Percentiles rank a stretch among this genome's conserved stretches.
phyloP scores from a whole-genome alignment of 2,888 invertebrate genomes.

The Orchesella flavescens region DNA sequence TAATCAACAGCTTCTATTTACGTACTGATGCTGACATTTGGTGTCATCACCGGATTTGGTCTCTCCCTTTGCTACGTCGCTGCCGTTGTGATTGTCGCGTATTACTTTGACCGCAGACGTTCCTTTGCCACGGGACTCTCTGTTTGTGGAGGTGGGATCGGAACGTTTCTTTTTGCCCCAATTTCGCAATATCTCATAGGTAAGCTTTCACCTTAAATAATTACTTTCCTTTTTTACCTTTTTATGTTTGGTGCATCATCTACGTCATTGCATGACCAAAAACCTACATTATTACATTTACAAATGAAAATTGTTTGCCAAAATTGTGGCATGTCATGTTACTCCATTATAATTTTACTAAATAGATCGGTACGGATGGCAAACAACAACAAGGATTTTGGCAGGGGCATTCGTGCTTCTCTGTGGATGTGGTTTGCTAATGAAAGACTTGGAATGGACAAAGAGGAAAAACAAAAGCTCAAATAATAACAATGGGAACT shows the following conservation, averaged over 20 bases:
- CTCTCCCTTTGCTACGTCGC: slow-evolving; percentile 82
- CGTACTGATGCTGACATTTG: slow-evolving; percentile 86
- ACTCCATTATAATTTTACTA: background rate
- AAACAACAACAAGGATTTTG: slow-evolving; percentile 86
- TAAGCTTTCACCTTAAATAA: slow-evolving; percentile 26
- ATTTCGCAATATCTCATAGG: slow-evolving; percentile 82
- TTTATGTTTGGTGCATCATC: no score
- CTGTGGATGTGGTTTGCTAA: slow-evolving; percentile 86
- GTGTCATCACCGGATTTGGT: slow-evolving; percentile 88
- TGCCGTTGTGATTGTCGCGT: slow-evolving; percentile 92
- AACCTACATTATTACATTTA: background rate
- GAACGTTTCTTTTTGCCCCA: slow-evolving; percentile 90
- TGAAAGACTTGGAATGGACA: slow-evolving; percentile 90
- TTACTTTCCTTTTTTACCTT: background rate
- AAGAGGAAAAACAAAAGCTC: slow-evolving; percentile 74
- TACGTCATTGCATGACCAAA: background rate
- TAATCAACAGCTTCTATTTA: slow-evolving; percentile 81
- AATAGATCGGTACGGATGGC: slow-evolving; percentile 84
- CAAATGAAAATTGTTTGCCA: background rate
- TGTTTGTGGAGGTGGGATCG: slow-evolving; percentile 90
- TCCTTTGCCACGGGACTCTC: slow-evolving; percentile 90
- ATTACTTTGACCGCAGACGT: slow-evolving; percentile 89
- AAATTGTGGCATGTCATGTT: no score
- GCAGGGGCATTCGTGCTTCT: slow-evolving; percentile 89
- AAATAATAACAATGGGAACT: slow-evolving; percentile 45